Conservation (phyloP, 2,797 vertebrate genomes). For the Anomalospiza imberbis region DNA sequence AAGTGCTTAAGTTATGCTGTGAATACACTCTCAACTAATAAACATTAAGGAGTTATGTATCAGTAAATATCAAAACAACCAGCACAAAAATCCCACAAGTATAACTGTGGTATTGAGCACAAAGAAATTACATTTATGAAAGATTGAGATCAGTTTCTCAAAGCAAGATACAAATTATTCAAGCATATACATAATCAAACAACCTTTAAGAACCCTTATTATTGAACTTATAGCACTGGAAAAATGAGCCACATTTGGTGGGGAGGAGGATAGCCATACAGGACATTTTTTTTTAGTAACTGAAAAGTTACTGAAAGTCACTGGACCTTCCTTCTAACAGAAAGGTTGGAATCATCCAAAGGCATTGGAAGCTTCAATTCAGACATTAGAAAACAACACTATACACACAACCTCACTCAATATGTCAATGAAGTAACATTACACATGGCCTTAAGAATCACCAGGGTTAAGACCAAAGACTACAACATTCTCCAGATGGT, state of each 20-base stretch:
- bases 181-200: neutral
- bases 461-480: neutral
- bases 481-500: neutral
- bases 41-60: neutral
- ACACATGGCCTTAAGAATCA: neutral
- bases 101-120: neutral
- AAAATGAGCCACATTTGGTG: neutral
- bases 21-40: constrained; percentile 16
- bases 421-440: neutral
- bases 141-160: neutral
- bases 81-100: constrained; percentile 11
- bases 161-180: neutral
- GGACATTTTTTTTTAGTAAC: neutral
- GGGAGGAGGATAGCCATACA: neutral
- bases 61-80: constrained; percentile 12
- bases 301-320: neutral
- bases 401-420: neutral
- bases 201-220: neutral
- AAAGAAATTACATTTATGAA: neutral
- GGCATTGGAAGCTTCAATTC: neutral
- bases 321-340: neutral
- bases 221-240: neutral
- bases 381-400: neutral
- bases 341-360: neutral
- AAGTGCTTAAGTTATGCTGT: neutral